A percentile compares a stretch with the other conserved stretches of the same genome.
Evolutionary conservation across 2,797 vertebrate genomes (phyloP).

Genomic region (Siniperca undulata): DNA sequence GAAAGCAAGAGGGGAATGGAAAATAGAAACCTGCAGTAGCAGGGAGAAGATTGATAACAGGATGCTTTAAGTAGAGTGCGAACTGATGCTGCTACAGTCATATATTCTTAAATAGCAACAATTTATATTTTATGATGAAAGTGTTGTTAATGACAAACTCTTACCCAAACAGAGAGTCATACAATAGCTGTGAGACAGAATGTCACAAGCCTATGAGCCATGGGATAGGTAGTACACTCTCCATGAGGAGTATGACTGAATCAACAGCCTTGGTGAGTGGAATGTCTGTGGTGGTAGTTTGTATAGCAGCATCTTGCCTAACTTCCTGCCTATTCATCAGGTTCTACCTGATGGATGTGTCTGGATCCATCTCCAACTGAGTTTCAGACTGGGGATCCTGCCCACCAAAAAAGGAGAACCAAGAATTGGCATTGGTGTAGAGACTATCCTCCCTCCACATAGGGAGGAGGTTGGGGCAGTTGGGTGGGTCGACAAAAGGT

Average conservation of each 20-base stretch:
- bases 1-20: background rate
- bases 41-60: conserved; percentile 10
- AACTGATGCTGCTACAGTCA: conserved; percentile 1
- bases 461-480: background rate
- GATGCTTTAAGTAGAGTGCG: background rate
- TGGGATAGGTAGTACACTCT: background rate
- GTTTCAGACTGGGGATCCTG: background rate
- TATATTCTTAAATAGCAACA: background rate
- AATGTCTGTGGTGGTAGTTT: background rate
- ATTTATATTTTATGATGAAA: conserved; percentile 16
- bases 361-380: conserved; percentile 11
- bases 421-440: background rate
- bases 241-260: background rate
- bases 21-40: background rate
- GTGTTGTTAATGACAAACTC: conserved; percentile 5
- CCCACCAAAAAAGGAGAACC: background rate
- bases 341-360: conserved; percentile 16
- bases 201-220: background rate
- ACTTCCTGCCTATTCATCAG: background rate
- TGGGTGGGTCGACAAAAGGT: background rate
- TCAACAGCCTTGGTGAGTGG: background rate
- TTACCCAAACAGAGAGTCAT: background rate
- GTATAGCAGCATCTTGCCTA: background rate
- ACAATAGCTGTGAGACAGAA: conserved; percentile 2
- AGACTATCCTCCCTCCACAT: background rate